Percentiles rank a stretch among this genome's conserved stretches.
Conservation (phyloP, 2,888 invertebrate genomes). For the Alentia gelatinosa region DNA sequence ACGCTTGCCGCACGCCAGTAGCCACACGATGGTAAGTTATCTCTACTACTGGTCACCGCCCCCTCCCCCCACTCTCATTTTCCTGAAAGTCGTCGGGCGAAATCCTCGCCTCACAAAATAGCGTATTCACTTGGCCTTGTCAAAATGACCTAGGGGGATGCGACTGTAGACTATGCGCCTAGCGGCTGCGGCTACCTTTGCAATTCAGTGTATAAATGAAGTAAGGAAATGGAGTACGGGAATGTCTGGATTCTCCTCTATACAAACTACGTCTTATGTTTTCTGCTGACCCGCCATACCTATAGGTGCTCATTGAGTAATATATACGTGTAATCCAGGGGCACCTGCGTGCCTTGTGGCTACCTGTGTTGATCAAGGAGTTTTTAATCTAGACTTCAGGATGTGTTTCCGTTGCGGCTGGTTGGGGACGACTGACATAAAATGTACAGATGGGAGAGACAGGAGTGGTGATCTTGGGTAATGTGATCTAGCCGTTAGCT, state of each 20-base stretch:
- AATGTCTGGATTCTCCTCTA: neutral
- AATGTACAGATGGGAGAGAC: neutral
- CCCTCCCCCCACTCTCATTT: neutral
- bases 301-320: neutral
- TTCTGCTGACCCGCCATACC: neutral
- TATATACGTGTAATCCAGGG: neutral
- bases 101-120: slow-evolving; percentile 1
- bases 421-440: neutral
- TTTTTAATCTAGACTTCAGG: neutral
- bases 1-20: neutral
- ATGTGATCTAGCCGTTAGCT: neutral
- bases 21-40: neutral
- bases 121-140: neutral
- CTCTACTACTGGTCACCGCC: neutral
- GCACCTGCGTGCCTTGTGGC: slow-evolving; percentile 1
- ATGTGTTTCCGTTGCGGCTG: neutral
- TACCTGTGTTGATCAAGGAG: neutral
- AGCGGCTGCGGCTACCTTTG: too few relatives aligned
- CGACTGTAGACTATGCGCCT: neutral
- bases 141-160: neutral
- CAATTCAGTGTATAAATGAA: too few relatives aligned
- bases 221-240: too few relatives aligned
- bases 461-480: neutral
- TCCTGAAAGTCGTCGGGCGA: neutral
- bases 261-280: neutral